A percentile compares a stretch with the other conserved stretches of the same genome.
Evolutionary conservation across 2,888 invertebrate species (phyloP).

Genomic region (Diadegma fenestrale): DNA sequence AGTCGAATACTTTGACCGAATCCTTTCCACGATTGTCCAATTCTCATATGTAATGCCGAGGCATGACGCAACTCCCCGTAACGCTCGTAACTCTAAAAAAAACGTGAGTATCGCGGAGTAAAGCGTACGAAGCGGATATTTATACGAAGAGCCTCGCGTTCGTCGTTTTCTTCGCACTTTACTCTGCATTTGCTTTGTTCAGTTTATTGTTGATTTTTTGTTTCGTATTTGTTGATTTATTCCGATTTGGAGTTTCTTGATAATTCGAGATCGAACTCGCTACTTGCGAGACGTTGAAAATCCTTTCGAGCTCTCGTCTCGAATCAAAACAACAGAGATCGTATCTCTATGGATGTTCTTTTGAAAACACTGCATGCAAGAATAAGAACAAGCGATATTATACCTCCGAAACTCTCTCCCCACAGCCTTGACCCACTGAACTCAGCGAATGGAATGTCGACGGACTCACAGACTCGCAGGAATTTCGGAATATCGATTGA

Average conservation of each 20-base stretch:
- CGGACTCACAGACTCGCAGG: not conserved
- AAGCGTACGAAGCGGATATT: slow-evolving; percentile 74
- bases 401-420: slow-evolving; percentile 63
- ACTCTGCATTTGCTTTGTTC: not conserved
- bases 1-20: slow-evolving; percentile 54
- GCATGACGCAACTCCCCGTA: slow-evolving; percentile 73
- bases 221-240: slow-evolving; percentile 55
- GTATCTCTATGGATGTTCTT: slow-evolving; percentile 23
- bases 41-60: slow-evolving; percentile 47
- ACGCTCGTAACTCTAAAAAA: slow-evolving; percentile 77
- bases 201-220: slow-evolving; percentile 15
- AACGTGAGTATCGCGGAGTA: slow-evolving; percentile 69
- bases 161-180: slow-evolving; percentile 35
- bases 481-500: slow-evolving; percentile 20
- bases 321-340: slow-evolving; percentile 31
- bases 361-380: slow-evolving; percentile 38
- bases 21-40: slow-evolving; percentile 77
- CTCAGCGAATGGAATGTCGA: slow-evolving; percentile 52
- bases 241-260: slow-evolving; percentile 31
- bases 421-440: slow-evolving; percentile 80
- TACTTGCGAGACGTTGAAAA: slow-evolving; percentile 19
- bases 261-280: slow-evolving; percentile 16
- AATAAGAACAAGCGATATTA: slow-evolving; percentile 67
- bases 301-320: slow-evolving; percentile 49
- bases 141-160: slow-evolving; percentile 64